A percentile compares a stretch with the other conserved stretches of the same genome.
phyloP scores from a whole-genome alignment of 2,797 vertebrate genomes.

The Paratrypauchen microcephalus region DNA sequence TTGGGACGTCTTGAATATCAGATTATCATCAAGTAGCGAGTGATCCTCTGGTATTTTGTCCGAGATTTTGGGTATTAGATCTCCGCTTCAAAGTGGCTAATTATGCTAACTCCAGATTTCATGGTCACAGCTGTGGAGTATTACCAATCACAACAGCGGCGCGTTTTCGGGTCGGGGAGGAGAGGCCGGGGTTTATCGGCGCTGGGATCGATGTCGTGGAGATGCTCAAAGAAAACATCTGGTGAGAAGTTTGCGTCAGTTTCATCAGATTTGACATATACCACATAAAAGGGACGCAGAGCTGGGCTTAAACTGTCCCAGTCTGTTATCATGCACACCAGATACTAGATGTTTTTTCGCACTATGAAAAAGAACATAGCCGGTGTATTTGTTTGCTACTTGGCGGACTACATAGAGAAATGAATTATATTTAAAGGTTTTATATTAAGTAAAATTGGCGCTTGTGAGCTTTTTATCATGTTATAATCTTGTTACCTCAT shows the following conservation, averaged over 20 bases:
- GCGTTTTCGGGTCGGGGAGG: constrained; percentile 31
- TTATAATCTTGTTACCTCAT: too few relatives aligned
- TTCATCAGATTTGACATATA: constrained; percentile 25
- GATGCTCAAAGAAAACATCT: constrained; percentile 53
- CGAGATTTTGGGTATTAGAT: constrained; percentile 82
- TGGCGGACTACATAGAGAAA: not conserved
- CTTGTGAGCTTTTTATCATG: too few relatives aligned
- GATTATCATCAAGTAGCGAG: constrained; percentile 81
- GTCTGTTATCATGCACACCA: not conserved
- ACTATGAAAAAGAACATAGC: not conserved
- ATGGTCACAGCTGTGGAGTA: constrained; percentile 80
- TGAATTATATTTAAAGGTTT: too few relatives aligned
- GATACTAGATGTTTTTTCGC: not conserved
- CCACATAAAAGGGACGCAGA: constrained; percentile 22
- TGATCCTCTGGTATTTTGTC: constrained; percentile 77
- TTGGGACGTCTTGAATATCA: constrained; percentile 64
- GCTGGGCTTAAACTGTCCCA: constrained; percentile 15
- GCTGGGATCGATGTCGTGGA: constrained; percentile 68
- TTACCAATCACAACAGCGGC: constrained; percentile 79
- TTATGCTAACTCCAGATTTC: constrained; percentile 84
- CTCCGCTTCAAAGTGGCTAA: constrained; percentile 82
- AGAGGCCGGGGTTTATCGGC: constrained; percentile 68
- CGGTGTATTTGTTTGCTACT: not conserved
- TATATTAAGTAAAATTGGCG: too few relatives aligned
- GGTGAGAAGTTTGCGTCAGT: constrained; percentile 48